Conservation (phyloP, 2,797 vertebrate genomes). For the Natrix natrix region DNA sequence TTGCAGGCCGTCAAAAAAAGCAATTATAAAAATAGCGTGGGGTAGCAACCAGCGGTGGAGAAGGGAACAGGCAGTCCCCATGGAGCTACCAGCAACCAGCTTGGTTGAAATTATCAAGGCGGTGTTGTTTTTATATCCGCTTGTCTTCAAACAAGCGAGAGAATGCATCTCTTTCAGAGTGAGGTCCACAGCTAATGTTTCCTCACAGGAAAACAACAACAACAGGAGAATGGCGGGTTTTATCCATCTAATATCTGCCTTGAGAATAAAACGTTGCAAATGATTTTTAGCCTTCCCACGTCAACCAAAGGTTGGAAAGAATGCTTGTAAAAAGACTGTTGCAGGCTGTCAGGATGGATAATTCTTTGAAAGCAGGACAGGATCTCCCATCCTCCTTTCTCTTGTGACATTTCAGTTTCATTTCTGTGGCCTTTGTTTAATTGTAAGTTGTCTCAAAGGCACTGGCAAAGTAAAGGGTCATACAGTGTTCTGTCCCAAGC, state of each 20-base stretch:
- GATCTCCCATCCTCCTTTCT: not conserved
- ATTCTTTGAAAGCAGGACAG: not conserved
- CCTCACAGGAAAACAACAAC: not conserved
- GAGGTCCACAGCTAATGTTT: not conserved
- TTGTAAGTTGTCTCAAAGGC: not conserved
- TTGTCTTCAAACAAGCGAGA: not conserved
- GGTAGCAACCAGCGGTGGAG: not conserved
- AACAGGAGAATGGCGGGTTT: not conserved
- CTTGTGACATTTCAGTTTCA: not conserved
- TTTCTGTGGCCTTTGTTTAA: not conserved
- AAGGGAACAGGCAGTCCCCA: not conserved
- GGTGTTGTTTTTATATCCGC: not conserved
- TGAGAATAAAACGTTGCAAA: not conserved
- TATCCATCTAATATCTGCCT: not conserved
- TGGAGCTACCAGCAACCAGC: not conserved
- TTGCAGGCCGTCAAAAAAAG: not conserved
- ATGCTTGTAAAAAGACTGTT: not conserved
- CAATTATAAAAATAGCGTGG: not conserved
- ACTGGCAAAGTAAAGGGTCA: not conserved
- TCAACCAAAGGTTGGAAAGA: not conserved
- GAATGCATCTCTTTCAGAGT: not conserved
- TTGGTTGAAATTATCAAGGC: not conserved
- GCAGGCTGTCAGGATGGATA: not conserved
- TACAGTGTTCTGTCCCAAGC: not conserved
- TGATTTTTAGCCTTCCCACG: not conserved